These are phyloP conservation scores for Delphinapterus leucas DNA, from an alignment of 2,113 vertebrate genomes.

Conservation along the genomic window DNA sequence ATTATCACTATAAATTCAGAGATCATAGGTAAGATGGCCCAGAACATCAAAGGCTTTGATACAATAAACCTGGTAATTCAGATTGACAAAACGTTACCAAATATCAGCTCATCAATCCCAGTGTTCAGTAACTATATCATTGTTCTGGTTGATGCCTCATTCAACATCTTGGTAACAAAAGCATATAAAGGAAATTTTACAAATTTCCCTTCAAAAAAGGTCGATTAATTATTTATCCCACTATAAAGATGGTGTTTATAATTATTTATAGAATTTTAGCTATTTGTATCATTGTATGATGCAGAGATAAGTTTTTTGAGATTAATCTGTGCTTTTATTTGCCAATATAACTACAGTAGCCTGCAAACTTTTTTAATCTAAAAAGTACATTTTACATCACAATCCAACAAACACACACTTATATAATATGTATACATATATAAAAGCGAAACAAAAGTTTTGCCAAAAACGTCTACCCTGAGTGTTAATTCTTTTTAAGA, in stretches of 20 bases:
- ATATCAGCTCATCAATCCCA: not conserved
- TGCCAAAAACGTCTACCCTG: too few species aligned
- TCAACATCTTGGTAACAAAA: not conserved
- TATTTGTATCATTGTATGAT: not conserved
- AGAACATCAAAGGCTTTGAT: not conserved
- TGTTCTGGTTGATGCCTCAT: not conserved
- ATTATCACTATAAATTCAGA: not conserved
- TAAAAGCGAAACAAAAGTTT: too few species aligned
- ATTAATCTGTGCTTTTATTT: too few species aligned
- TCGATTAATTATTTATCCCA: not conserved
- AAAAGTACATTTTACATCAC: too few species aligned
- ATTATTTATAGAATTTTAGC: not conserved
- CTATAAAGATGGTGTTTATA: not conserved
- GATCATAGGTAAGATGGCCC: not conserved
- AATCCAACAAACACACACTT: too few species aligned
- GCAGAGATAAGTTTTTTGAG: not conserved
- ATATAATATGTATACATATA: too few species aligned
- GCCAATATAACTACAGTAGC: too few species aligned
- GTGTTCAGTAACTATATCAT: not conserved
- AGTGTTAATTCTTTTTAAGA: too few species aligned
- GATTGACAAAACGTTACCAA: not conserved
- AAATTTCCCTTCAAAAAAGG: not conserved
- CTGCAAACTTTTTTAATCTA: too few species aligned
- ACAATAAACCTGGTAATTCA: not conserved
- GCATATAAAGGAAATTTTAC: not conserved